Conservation (phyloP, 1,140 invertebrate species). For the Venturia canescens region DNA sequence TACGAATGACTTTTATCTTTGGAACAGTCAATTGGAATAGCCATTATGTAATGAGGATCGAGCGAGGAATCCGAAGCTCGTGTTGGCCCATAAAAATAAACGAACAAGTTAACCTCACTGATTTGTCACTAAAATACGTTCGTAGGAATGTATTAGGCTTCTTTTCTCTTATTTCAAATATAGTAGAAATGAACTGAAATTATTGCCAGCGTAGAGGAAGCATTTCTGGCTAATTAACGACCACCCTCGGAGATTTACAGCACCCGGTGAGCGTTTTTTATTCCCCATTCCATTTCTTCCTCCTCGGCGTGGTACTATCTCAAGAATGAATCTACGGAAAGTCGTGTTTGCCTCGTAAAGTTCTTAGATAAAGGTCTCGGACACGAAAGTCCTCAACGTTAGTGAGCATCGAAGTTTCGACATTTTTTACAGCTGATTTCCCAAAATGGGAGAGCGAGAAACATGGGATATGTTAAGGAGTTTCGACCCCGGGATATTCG, state of each 20-base stretch:
- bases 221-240: slow-evolving; percentile 4
- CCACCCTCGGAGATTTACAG: neutral
- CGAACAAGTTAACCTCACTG: too few species aligned
- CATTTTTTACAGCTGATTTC: neutral
- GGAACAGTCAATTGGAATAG: neutral
- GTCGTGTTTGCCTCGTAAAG: slow-evolving; percentile 45
- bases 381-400: neutral
- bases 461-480: neutral
- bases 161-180: neutral
- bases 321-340: slow-evolving; percentile 41
- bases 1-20: neutral
- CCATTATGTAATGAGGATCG: neutral
- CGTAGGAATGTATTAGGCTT: neutral
- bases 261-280: neutral
- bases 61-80: neutral
- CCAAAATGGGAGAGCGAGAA: neutral
- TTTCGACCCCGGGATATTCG: neutral
- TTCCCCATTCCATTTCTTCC: neutral
- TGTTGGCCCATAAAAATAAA: neutral
- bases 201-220: slow-evolving; percentile 35
- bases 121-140: too few species aligned
- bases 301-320: neutral
- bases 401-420: neutral
- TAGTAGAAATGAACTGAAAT: neutral
- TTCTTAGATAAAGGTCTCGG: slow-evolving; percentile 30